phyloP scores from a whole-genome alignment of 2,888 invertebrate genomes.

The Endomychus coccineus region DNA sequence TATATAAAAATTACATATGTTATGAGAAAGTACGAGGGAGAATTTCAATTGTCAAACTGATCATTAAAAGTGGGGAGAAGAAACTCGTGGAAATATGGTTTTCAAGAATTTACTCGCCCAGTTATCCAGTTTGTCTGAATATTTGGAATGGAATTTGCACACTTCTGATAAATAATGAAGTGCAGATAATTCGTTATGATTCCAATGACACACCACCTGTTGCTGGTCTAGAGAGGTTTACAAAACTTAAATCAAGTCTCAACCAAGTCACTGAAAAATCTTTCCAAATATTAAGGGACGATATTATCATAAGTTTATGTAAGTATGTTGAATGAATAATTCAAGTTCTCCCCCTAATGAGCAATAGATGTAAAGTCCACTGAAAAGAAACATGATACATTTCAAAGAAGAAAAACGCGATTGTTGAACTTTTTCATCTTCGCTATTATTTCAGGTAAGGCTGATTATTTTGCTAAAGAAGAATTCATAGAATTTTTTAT shows the following conservation, averaged over 20 bases:
- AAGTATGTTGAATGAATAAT: slow-evolving; percentile 21
- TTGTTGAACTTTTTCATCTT: too few species aligned
- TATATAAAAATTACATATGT: slow-evolving; percentile 38
- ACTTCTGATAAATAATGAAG: slow-evolving; percentile 37
- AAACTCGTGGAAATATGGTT: slow-evolving; percentile 37
- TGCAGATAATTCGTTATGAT: slow-evolving; percentile 35
- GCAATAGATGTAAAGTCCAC: too few species aligned
- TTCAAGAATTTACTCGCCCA: slow-evolving; percentile 39
- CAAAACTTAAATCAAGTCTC: slow-evolving; percentile 25
- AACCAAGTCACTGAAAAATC: slow-evolving; percentile 24
- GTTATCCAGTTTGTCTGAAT: slow-evolving; percentile 35
- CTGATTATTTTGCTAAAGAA: slow-evolving; percentile 29
- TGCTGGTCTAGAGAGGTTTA: slow-evolving; percentile 21
- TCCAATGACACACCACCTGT: slow-evolving; percentile 29
- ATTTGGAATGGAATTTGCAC: slow-evolving; percentile 40
- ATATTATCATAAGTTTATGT: slow-evolving; percentile 39
- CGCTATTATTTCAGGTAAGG: slow-evolving; percentile 29
- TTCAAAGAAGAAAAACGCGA: too few species aligned
- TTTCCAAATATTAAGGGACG: slow-evolving; percentile 34
- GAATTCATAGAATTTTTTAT: slow-evolving; percentile 41
- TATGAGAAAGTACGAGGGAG: slow-evolving; percentile 38
- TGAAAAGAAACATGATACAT: too few species aligned
- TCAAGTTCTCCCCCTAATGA: too few species aligned
- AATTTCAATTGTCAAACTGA: slow-evolving; percentile 36
- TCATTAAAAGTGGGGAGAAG: slow-evolving; percentile 24